A percentile compares a stretch with the other conserved stretches of the same genome.
These are phyloP conservation scores for Andrena camellia DNA, from an alignment of 2,888 invertebrate species.

Conservation along the genomic window DNA sequence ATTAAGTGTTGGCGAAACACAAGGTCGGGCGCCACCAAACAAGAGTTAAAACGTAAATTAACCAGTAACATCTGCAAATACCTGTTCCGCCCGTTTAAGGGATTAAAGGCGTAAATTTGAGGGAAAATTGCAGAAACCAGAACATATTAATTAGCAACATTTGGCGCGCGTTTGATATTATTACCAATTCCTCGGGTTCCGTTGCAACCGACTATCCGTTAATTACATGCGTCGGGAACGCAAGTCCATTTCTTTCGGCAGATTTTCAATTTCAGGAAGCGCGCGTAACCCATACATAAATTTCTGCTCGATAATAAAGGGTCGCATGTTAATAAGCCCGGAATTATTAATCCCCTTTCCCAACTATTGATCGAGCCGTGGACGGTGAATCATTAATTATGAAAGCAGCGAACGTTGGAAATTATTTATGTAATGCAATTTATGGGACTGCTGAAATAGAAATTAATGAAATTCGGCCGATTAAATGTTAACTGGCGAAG, in stretches of 20 bases:
- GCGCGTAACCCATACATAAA: slow-evolving; percentile 10
- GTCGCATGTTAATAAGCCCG: slow-evolving; percentile 44
- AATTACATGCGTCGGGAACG: slow-evolving; percentile 34
- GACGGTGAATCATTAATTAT: slow-evolving; percentile 51
- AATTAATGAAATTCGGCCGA: slow-evolving; percentile 31
- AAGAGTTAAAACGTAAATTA: neutral
- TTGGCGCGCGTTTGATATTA: slow-evolving; percentile 17
- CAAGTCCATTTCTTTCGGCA: neutral
- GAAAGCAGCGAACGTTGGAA: slow-evolving; percentile 25
- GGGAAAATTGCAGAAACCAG: neutral
- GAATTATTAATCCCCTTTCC: slow-evolving; percentile 44
- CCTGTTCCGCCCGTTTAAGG: neutral
- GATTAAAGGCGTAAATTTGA: slow-evolving; percentile 11
- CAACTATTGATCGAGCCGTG: slow-evolving; percentile 40
- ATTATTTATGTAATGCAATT: slow-evolving; percentile 49
- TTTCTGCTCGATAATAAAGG: slow-evolving; percentile 40
- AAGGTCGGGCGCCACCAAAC: neutral
- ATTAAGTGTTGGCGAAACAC: neutral
- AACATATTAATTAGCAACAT: slow-evolving; percentile 46
- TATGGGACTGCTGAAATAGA: slow-evolving; percentile 11
- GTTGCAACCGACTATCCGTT: slow-evolving; percentile 20
- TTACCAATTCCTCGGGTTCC: neutral
- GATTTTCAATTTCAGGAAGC: slow-evolving; percentile 19
- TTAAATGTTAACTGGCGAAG: neutral
- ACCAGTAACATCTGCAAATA: neutral